Evolutionary conservation across 2,113 vertebrate genomes (phyloP).

Genomic region (Anthoscopus minutus): DNA sequence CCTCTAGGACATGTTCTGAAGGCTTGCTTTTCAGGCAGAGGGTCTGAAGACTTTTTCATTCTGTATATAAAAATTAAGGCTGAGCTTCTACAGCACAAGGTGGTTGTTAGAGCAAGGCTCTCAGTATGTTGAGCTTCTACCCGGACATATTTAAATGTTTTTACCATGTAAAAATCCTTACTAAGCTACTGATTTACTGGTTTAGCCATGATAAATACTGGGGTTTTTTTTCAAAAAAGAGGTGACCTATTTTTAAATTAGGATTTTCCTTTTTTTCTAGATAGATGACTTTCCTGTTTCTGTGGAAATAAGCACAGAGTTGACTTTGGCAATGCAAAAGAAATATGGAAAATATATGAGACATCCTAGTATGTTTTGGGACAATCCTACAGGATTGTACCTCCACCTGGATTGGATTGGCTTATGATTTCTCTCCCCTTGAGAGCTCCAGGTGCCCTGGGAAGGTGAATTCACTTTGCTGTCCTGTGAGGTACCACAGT

Average conservation of each 20-base stretch:
- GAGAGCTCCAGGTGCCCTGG: neutral
- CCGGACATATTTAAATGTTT: neutral
- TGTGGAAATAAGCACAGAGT: neutral
- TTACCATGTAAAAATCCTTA: neutral
- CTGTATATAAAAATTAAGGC: neutral
- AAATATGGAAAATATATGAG: neutral
- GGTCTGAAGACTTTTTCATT: neutral
- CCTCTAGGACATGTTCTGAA: neutral
- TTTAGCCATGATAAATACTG: neutral
- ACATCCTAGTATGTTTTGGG: neutral
- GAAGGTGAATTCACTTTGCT: neutral
- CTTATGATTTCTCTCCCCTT: neutral
- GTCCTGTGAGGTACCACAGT: neutral
- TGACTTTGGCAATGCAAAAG: neutral
- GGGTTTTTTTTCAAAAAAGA: fast-evolving
- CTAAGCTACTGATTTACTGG: neutral
- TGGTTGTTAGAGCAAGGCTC: neutral
- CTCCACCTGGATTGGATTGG: neutral
- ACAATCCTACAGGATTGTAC: neutral
- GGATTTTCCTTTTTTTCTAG: neutral
- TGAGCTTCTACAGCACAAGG: neutral
- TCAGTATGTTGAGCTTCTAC: neutral
- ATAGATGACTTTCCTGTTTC: neutral
- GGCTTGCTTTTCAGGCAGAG: neutral
- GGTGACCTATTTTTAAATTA: neutral